Percentiles rank a stretch among this genome's conserved stretches.
phyloP scores from a whole-genome alignment of 2,797 vertebrate species.

The Aselliscus stoliczkanus region DNA sequence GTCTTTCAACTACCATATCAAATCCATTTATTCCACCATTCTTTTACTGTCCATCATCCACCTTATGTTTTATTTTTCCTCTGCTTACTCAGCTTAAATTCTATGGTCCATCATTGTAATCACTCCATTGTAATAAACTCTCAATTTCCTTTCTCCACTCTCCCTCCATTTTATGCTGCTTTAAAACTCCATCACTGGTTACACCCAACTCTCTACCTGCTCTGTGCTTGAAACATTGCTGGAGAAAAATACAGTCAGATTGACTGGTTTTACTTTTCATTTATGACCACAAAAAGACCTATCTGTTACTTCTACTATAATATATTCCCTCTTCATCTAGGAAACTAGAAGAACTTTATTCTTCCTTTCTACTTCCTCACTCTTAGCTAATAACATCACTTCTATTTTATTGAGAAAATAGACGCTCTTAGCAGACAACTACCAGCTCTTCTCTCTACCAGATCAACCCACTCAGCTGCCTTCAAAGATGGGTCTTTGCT shows the following conservation, averaged over 20 bases:
- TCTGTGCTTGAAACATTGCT: neutral
- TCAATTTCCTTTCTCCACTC: neutral
- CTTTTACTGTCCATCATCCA: neutral
- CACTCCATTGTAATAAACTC: neutral
- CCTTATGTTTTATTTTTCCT: neutral
- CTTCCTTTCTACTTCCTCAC: neutral
- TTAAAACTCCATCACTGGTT: neutral
- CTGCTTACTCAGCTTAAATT: neutral
- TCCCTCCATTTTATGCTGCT: neutral
- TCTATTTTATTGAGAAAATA: neutral
- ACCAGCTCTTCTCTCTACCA: neutral
- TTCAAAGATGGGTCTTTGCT: too few relatives aligned
- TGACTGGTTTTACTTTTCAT: neutral
- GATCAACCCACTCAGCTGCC: neutral
- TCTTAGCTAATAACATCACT: neutral
- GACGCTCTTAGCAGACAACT: neutral
- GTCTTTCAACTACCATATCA: neutral
- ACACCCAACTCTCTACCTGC: neutral
- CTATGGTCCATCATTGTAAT: neutral
- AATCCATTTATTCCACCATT: neutral
- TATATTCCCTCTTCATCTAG: neutral
- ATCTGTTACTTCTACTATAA: neutral
- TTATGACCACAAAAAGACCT: neutral
- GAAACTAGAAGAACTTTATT: neutral
- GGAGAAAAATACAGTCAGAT: neutral